phyloP scores from a whole-genome alignment of 2,113 vertebrate genomes.

The Aphyosemion australe region DNA sequence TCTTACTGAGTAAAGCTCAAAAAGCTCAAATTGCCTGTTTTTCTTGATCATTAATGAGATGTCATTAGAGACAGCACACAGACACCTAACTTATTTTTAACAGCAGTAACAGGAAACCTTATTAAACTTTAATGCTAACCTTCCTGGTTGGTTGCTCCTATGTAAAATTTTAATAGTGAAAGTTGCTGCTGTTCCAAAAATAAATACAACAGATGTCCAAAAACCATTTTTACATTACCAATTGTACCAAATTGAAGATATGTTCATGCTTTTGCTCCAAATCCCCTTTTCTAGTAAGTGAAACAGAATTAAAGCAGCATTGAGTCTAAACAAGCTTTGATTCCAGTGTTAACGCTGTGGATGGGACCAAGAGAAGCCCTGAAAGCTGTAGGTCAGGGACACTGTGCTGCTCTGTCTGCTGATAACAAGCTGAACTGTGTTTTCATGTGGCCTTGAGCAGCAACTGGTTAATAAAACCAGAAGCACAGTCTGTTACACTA shows the following conservation, averaged over 20 bases:
- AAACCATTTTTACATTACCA: neutral
- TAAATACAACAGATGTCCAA: too few species aligned
- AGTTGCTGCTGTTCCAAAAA: neutral
- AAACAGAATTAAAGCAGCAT: neutral
- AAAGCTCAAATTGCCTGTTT: too few species aligned
- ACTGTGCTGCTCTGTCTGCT: conserved; percentile 31
- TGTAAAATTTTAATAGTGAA: too few species aligned
- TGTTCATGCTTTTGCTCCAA: too few species aligned
- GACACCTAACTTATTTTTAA: too few species aligned
- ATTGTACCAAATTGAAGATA: neutral
- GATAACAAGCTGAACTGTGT: conserved; percentile 44
- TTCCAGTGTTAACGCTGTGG: conserved; percentile 3
- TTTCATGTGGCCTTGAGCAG: conserved; percentile 38
- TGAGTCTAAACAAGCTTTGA: neutral
- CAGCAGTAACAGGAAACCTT: neutral
- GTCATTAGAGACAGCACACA: too few species aligned
- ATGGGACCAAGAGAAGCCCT: neutral
- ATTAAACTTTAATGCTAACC: neutral
- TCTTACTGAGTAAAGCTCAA: too few species aligned
- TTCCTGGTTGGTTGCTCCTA: neutral
- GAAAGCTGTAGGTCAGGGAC: conserved; percentile 2
- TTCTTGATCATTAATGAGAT: too few species aligned
- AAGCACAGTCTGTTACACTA: conserved; percentile 39
- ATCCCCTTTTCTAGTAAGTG: neutral
- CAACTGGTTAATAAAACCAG: conserved; percentile 57